These are phyloP conservation scores for Conops quadrifasciatus DNA, from an alignment of 2,888 invertebrate species.

Conservation along the genomic window DNA sequence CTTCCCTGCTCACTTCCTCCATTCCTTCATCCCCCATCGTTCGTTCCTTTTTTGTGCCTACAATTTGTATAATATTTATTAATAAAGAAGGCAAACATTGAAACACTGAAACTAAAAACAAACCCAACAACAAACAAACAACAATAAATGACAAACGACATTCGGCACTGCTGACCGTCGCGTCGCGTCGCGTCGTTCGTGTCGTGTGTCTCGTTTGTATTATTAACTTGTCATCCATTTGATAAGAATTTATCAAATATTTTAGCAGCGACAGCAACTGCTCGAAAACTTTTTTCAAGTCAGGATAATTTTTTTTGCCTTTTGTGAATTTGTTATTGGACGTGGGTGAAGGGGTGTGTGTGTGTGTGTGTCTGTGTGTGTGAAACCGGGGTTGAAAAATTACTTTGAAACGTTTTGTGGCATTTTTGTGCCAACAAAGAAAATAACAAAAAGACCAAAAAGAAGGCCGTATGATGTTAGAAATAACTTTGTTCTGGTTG, in stretches of 20 bases:
- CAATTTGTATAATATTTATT: slow-evolving; percentile 3
- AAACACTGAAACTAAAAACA: slow-evolving; percentile 28
- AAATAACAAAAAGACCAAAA: slow-evolving; percentile 24
- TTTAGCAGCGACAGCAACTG: slow-evolving; percentile 14
- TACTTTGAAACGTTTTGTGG: slow-evolving; percentile 60
- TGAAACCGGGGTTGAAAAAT: slow-evolving; percentile 52
- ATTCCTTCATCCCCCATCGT: not conserved
- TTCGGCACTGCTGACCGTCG: not conserved
- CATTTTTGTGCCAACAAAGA: slow-evolving; percentile 51
- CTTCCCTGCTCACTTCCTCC: not conserved
- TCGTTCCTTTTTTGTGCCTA: not conserved
- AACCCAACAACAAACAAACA: slow-evolving; percentile 7
- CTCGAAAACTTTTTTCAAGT: slow-evolving; percentile 20
- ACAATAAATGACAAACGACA: not conserved
- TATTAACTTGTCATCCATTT: slow-evolving; percentile 61
- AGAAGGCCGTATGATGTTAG: not conserved
- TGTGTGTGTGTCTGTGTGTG: slow-evolving; percentile 46
- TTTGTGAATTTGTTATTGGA: not conserved
- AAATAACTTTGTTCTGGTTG: not conserved
- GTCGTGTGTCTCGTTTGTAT: slow-evolving; percentile 48
- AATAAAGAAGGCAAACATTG: slow-evolving; percentile 26
- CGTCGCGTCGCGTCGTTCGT: slow-evolving; percentile 11
- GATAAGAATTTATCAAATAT: slow-evolving; percentile 58
- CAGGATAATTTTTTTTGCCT: not conserved
- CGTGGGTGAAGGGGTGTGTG: slow-evolving; percentile 43